Base-by-base conservation (phyloP, 2,888 invertebrate genomes). In the Acanthacorydalis orientalis region DNA sequence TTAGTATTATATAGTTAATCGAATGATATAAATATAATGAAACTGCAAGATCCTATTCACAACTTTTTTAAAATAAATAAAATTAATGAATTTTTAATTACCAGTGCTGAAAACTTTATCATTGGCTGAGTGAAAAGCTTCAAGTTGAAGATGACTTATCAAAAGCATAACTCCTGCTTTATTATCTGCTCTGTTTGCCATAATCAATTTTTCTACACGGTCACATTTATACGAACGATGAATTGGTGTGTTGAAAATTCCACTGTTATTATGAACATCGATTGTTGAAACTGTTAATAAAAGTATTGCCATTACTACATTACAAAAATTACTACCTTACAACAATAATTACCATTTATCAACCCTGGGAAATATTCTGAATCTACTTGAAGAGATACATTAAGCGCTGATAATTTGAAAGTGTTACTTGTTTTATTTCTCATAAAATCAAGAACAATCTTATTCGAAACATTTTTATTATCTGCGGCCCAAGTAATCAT, bases 201-300 rank as follows among this genome's bases (percentile, higher is more conserved):
- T 64, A 59, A 75, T 72, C 34, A 83, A 61, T 11, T 58, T 62
- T 52, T 80, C 77, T 45, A 71, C 60, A 45, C 74, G 70, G 32
- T 69, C 62, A 66, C 87, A 88, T 56, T 79, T 78, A 67, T 86
- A 88, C 0, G 88, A 88, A 56, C 78, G 77, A 39, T 69, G 67
- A 35, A 77, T 55, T 1, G 78, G 76, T 0, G 77, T 75, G 52
- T 62, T 60, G 65, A 83, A 84, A 51, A 71, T 71, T 2, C 62
- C 55, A 9, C 62, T 59, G 10, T 65, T 64, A 58, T 79, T 47
- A 44, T 16, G 32, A 51, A 38, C 43, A 45, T 49, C 16, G 49
- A 43, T 44, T 38, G 23, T 23, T 35, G 39, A 41, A 11, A 47
- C 43, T 41, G 31, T 46, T 38, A 31, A 43, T 31, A 45, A 47